Evolutionary conservation across 2,888 invertebrate species (phyloP), one percentile per base, ranked within the genome.

Genomic region (Dusona sp.): DNA sequence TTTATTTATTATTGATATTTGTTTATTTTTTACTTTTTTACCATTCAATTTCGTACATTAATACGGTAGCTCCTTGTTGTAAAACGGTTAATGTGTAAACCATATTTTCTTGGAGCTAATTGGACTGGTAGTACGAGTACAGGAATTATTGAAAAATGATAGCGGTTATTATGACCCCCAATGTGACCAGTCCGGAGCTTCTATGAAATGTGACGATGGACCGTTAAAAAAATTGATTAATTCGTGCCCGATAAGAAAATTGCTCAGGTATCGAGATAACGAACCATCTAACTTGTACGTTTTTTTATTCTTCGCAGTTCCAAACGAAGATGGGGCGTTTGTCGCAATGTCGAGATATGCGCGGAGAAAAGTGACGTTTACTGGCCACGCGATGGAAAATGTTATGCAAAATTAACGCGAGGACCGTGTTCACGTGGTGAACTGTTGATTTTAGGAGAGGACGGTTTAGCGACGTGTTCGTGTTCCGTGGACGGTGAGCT

Each of bases 351-450:
- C 0, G 95, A 96, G 91, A 94, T 95, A 11, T 98, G 98, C 89
- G 94, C 95, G 0, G 95, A 96, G 80, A 95, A 95, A 75, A 96
- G 96, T 87, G 95, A 97, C 94, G 93, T 97, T 68, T 97, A 96
- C 93, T 98, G 97, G 97, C 97, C 98, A 0, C 95, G 95, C 77
- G 97, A 97, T 89, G 96, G 96, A 45, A 96, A 96, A 89, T 98
- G 98, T 93, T 97, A 98, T 94, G 95, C 96, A 87, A 95, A 95
- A 86, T 95, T 96, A 82, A 96, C 96, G 1, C 96, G 96, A 92
- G 98, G 98, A 0, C 98, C 98, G 0, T 98, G 98, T 92, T 95
- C 96, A 2, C 96, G 96, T 87, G 98, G 98, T 0, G 96, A 97
- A 84, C 95, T 98, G 0, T 92, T 98, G 64, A 95, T 96, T 11